These are phyloP conservation scores for Aplodontia rufa DNA, from an alignment of 2,113 vertebrate species.

Conservation along the genomic window DNA sequence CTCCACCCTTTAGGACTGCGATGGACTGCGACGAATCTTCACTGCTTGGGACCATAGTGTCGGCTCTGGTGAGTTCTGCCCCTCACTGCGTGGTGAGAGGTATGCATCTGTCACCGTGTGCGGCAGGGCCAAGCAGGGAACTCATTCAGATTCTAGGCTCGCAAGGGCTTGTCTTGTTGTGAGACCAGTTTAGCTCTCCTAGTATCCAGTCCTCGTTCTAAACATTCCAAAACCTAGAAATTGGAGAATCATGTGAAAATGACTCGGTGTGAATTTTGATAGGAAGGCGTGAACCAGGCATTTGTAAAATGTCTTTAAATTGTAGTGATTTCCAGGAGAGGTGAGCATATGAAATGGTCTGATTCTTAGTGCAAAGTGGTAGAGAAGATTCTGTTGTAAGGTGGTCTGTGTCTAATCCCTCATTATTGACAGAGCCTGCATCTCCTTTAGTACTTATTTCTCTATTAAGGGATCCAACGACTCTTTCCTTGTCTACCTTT, in stretches of 20 bases:
- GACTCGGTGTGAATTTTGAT: background rate
- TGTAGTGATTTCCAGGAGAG: background rate
- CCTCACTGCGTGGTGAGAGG: background rate
- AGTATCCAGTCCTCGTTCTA: background rate
- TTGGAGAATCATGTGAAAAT: background rate
- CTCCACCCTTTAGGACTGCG: background rate
- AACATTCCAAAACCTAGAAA: background rate
- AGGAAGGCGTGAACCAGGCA: background rate
- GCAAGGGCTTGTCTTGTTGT: background rate
- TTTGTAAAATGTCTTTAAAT: background rate
- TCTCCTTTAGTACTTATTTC: background rate
- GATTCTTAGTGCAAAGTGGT: background rate
- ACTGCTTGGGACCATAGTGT: background rate
- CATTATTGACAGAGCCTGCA: background rate
- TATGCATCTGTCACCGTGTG: background rate
- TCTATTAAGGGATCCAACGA: background rate
- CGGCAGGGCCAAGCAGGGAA: background rate
- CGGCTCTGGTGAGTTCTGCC: background rate
- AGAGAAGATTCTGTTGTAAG: background rate
- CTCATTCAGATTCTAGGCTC: no score
- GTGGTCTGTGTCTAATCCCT: background rate
- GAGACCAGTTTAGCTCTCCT: background rate
- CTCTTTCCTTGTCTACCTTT: background rate
- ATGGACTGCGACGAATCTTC: background rate
- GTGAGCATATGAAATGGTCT: background rate